Conservation (phyloP, 2,797 vertebrate genomes). For the Centropyge bicolor region DNA sequence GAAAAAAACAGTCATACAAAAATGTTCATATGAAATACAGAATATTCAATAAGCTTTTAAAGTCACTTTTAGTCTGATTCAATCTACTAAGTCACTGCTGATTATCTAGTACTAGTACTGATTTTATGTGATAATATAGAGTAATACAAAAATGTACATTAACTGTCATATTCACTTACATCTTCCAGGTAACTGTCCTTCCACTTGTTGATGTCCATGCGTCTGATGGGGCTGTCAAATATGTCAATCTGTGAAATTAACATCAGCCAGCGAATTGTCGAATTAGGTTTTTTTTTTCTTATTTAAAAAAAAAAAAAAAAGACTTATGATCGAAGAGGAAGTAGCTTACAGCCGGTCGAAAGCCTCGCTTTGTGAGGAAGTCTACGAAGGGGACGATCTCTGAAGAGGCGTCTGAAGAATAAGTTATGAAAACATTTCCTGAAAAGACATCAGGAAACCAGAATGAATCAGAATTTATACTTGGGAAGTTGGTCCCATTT, state of each 20-base stretch:
- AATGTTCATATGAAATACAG: neutral
- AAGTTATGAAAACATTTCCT: conserved; percentile 94
- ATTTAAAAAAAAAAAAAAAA: neutral
- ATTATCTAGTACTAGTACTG: neutral
- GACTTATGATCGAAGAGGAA: neutral
- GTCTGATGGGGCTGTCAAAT: conserved; percentile 87
- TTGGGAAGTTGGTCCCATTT: neutral
- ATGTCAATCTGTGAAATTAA: conserved; percentile 86
- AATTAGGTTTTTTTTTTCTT: neutral
- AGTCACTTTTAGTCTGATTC: neutral
- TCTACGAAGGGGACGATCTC: conserved; percentile 90
- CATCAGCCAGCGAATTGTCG: neutral
- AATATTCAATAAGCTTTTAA: neutral
- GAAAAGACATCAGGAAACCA: conserved; percentile 21
- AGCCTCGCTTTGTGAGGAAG: conserved; percentile 90
- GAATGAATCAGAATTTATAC: neutral
- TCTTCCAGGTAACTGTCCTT: conserved; percentile 90
- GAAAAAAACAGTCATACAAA: conserved; percentile 8
- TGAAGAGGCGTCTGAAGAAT: conserved; percentile 88
- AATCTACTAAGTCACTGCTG: neutral
- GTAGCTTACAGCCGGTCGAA: conserved; percentile 85
- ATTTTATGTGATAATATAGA: neutral
- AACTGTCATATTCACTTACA: conserved; percentile 81
- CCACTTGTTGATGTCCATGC: conserved; percentile 91
- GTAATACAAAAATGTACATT: neutral